These are phyloP conservation scores for Thaleichthys pacificus DNA, from an alignment of 2,797 vertebrate species.

Conservation along the genomic window DNA sequence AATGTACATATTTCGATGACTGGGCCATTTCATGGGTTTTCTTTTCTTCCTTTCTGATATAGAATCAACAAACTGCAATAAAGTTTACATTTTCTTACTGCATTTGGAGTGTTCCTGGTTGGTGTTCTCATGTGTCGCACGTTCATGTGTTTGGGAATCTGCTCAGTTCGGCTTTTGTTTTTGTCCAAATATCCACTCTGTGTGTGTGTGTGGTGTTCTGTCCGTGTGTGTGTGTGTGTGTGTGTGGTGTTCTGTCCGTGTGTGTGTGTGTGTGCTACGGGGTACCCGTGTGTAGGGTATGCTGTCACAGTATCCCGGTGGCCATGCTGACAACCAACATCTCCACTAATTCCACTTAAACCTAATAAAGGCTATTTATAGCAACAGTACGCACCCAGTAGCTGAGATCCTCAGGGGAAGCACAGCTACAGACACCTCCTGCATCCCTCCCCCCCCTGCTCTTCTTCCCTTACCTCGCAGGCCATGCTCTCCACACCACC, in stretches of 20 bases:
- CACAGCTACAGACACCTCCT: slow-evolving; percentile 47
- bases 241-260: neutral
- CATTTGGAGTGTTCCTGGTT: slow-evolving; percentile 24
- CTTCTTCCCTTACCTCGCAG: slow-evolving; percentile 42
- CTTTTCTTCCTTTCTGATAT: slow-evolving; percentile 74
- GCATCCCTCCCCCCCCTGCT: slow-evolving; percentile 1
- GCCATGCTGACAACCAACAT: slow-evolving; percentile 52
- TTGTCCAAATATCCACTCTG: neutral
- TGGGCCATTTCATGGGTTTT: slow-evolving; percentile 70
- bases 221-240: neutral
- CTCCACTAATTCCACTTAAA: slow-evolving; percentile 69
- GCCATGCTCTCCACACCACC: slow-evolving; percentile 20
- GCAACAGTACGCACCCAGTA: slow-evolving; percentile 41
- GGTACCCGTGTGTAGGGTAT: slow-evolving; percentile 28
- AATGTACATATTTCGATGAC: slow-evolving; percentile 72
- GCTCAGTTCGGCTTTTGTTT: neutral
- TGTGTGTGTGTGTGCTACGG: neutral
- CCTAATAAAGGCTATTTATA: slow-evolving; percentile 75
- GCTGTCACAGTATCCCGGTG: slow-evolving; percentile 38
- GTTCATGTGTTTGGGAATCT: neutral
- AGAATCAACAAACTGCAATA: slow-evolving; percentile 75
- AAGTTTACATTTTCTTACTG: slow-evolving; percentile 83
- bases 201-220: neutral
- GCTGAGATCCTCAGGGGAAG: slow-evolving; percentile 64
- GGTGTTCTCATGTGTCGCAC: neutral